Percentiles rank a stretch among this genome's conserved stretches.
Conservation (phyloP, 1,140 invertebrate species). For the Zaprionus lachaisei region DNA sequence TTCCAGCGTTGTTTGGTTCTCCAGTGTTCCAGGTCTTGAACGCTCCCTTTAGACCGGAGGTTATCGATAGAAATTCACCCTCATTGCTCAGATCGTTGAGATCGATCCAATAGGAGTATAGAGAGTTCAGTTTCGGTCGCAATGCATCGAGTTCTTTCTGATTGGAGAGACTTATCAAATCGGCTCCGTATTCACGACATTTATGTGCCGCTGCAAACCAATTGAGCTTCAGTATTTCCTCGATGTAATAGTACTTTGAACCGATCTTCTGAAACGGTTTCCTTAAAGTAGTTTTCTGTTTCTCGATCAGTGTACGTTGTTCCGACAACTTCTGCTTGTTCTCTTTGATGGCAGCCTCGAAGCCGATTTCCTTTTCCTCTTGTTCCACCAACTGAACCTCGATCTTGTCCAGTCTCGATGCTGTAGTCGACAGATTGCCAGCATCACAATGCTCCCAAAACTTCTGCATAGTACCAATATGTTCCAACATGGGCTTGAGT, state of each 20-base stretch:
- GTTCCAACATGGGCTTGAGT: slow-evolving; percentile 25
- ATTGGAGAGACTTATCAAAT: slow-evolving; percentile 8
- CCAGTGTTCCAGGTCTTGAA: background rate
- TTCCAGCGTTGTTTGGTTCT: slow-evolving; percentile 1
- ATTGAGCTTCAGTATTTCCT: background rate
- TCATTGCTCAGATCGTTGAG: slow-evolving; percentile 2
- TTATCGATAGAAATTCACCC: slow-evolving; percentile 13
- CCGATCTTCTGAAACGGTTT: slow-evolving; percentile 24
- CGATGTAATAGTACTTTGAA: slow-evolving; percentile 18
- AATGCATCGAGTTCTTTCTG: slow-evolving; percentile 1
- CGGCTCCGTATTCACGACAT: background rate
- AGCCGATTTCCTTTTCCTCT: background rate
- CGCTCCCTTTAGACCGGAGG: background rate
- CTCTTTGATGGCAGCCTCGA: background rate
- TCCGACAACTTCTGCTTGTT: background rate
- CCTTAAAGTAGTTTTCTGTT: background rate
- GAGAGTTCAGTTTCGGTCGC: background rate
- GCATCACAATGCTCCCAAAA: slow-evolving; percentile 4
- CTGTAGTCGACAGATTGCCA: background rate
- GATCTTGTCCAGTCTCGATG: slow-evolving; percentile 7
- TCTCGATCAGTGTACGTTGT: background rate
- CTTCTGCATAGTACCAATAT: slow-evolving; percentile 3
- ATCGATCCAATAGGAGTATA: slow-evolving; percentile 4
- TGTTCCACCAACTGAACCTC: slow-evolving; percentile 2
- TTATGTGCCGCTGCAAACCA: slow-evolving; percentile 26